Base-by-base conservation (phyloP, 2,888 invertebrate species). In the Drosophila niveifrons region DNA sequence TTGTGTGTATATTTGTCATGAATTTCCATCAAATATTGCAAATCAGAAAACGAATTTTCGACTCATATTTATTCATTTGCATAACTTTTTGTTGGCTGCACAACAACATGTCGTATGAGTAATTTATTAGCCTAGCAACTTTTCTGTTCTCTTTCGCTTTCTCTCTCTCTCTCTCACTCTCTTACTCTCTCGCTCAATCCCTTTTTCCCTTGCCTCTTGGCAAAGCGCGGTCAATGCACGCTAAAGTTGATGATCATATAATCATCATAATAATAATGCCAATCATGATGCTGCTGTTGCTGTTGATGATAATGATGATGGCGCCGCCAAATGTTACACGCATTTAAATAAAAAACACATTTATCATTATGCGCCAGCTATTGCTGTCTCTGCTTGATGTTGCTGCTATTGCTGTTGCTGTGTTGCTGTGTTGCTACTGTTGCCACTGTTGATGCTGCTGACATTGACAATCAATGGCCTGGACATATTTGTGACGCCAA, bases 261-360 rank as follows among this genome's bases (percentile, higher is more conserved):
- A 41, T 50, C 18, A 47, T 57, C 46, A 23, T 43, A 61, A 80
- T 53, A 31, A 18, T 11, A 23, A 18, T 52, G 46, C 23, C 11
- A 41, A 44, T 44, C 9, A 44, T 44, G 17, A 39, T 73, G 46
- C 34, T 56, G 36, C 4, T 11, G 28, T 18, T 11, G 28, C 29
- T 50, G 57, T 36, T 43, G 10, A 39, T 13, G 48, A 59, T 51
- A 17, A 46, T 13, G 50, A 43, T 63, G 64, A 51, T 62, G 67
- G 57, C 66, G 65, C 61, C 52, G 65, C 80, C 84, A 65, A 82
- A 88, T 80, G 87, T 71, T 70, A 64, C 70, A 83, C 65, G 62
- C 70, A 88, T 89, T 82, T 86, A 76, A 82, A 82, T 88, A 83
- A 83, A 83, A 88, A 86, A 66, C 67, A 76, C 77, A 86, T 82